Conservation (phyloP, 2,888 invertebrate genomes). For the Aplocera efformata region DNA sequence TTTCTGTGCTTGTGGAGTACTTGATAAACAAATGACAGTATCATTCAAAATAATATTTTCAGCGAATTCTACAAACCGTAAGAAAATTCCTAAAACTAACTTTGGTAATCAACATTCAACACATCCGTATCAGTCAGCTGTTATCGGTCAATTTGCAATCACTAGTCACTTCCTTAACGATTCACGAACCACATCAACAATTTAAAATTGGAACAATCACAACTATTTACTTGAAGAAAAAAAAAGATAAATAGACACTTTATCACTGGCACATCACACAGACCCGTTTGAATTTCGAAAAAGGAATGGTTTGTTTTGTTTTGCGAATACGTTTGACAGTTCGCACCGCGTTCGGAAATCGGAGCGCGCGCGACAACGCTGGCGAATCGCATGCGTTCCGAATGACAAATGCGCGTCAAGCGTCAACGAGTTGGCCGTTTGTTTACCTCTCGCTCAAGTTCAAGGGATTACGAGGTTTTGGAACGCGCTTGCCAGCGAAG, state of each 20-base stretch:
- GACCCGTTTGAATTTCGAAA: slow-evolving; percentile 34
- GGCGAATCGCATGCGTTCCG: slow-evolving; percentile 56
- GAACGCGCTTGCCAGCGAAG: slow-evolving; percentile 37
- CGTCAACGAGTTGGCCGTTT: slow-evolving; percentile 60
- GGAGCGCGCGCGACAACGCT: slow-evolving; percentile 53
- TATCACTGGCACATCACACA: slow-evolving; percentile 26
- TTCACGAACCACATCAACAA: slow-evolving; percentile 51
- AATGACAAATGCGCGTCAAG: slow-evolving; percentile 76
- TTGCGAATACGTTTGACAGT: slow-evolving; percentile 37
- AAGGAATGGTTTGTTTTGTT: slow-evolving; percentile 33
- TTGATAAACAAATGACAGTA: no score
- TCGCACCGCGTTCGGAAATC: slow-evolving; percentile 43
- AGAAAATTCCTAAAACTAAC: slow-evolving; percentile 3
- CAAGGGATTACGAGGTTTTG: slow-evolving; percentile 60
- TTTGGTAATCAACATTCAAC: slow-evolving; percentile 31
- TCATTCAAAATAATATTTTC: no score
- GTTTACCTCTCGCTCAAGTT: slow-evolving; percentile 71
- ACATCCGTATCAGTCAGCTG: slow-evolving; percentile 41
- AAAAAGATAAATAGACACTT: slow-evolving; percentile 6
- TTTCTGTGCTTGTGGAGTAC: no score
- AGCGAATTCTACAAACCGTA: background rate
- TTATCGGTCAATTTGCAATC: slow-evolving; percentile 54
- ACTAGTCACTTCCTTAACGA: slow-evolving; percentile 56
- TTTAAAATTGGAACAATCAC: slow-evolving; percentile 30
- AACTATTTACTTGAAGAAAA: slow-evolving; percentile 21